phyloP scores from a whole-genome alignment of 2,888 invertebrate species.

The Blomia tropicalis region DNA sequence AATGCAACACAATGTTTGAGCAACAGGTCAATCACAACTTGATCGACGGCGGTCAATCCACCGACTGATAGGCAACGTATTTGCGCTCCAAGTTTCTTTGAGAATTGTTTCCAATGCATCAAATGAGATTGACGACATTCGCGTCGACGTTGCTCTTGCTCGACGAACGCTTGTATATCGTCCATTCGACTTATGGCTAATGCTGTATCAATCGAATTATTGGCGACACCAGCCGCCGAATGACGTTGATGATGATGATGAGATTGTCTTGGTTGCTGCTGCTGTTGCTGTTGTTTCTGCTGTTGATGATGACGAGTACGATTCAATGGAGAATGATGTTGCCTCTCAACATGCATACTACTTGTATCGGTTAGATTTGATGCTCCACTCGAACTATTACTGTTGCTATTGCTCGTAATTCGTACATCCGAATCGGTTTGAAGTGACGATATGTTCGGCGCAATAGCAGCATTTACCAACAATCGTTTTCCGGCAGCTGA shows the following conservation, averaged over 20 bases:
- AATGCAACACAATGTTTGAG: constrained; percentile 16
- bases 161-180: constrained; percentile 4
- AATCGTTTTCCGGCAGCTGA: not conserved
- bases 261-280: not conserved
- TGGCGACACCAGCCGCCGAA: not conserved
- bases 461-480: not conserved
- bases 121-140: constrained; percentile 12
- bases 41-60: constrained; percentile 14
- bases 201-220: not conserved
- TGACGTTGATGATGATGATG: not conserved
- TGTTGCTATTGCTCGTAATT: not conserved
- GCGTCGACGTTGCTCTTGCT: constrained; percentile 5
- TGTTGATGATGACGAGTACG: not conserved
- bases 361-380: not conserved
- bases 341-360: not conserved
- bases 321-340: not conserved
- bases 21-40: constrained; percentile 19
- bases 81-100: constrained; percentile 17
- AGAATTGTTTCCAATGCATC: constrained; percentile 19
- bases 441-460: constrained; percentile 1
- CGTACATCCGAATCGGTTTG: constrained; percentile 10
- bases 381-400: not conserved
- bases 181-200: not conserved
- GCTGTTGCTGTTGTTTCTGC: not conserved
- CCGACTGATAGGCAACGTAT: constrained; percentile 17